Percentiles rank a stretch among this genome's conserved stretches.
These are phyloP conservation scores for Crioceris asparagi DNA, from an alignment of 2,888 invertebrate species.

Conservation along the genomic window DNA sequence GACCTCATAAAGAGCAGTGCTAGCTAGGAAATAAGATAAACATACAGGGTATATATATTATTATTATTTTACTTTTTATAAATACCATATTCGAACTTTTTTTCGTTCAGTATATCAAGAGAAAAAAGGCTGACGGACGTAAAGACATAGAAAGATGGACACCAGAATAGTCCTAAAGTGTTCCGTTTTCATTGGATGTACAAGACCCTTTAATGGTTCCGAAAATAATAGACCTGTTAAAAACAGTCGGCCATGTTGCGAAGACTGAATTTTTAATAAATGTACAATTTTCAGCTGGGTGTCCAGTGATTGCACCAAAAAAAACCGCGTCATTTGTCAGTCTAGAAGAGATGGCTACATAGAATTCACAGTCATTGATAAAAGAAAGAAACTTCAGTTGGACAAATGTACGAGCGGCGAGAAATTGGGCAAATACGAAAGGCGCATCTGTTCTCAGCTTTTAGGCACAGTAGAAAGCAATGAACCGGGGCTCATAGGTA, in stretches of 20 bases:
- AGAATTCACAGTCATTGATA: slow-evolving; percentile 17
- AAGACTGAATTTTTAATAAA: too few species aligned
- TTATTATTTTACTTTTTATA: too few species aligned
- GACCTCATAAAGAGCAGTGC: too few species aligned
- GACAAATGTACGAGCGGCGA: slow-evolving; percentile 21
- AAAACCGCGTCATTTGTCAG: slow-evolving; percentile 56
- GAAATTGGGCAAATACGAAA: slow-evolving; percentile 17
- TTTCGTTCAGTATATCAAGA: too few species aligned
- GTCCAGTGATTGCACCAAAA: slow-evolving; percentile 48
- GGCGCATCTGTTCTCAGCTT: slow-evolving; percentile 20
- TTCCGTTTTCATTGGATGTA: too few species aligned
- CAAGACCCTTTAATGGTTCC: too few species aligned
- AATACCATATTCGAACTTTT: too few species aligned
- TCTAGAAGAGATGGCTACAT: slow-evolving; percentile 17
- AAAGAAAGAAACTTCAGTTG: slow-evolving; percentile 19
- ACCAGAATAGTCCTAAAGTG: too few species aligned
- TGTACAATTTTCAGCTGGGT: slow-evolving; percentile 56
- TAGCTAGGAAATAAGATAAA: too few species aligned
- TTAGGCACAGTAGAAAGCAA: slow-evolving; percentile 14
- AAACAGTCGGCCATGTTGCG: too few species aligned
- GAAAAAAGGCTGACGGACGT: slow-evolving; percentile 14
- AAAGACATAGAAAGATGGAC: not conserved
- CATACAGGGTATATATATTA: too few species aligned
- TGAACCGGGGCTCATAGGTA: slow-evolving; percentile 12
- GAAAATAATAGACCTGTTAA: too few species aligned